These are phyloP conservation scores for Strigamia maritima DNA, from an alignment of 2,888 invertebrate genomes.

Conservation along the genomic window DNA sequence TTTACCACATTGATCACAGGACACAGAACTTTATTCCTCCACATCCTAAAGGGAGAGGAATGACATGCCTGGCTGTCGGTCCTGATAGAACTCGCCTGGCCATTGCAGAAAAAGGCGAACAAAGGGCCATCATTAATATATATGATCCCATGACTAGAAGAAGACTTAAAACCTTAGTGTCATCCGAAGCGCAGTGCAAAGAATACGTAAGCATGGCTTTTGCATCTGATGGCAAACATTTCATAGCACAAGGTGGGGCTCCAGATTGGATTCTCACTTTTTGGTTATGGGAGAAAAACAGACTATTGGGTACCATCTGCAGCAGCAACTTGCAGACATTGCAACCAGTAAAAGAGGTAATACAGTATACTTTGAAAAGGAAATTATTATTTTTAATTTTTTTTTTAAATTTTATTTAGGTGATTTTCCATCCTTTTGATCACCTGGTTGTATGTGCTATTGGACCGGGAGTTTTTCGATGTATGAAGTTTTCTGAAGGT, in stretches of 20 bases:
- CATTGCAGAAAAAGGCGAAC: slow-evolving; percentile 25
- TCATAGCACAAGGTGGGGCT: slow-evolving; percentile 74
- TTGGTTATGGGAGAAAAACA: slow-evolving; percentile 78
- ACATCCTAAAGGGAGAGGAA: slow-evolving; percentile 53
- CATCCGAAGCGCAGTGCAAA: slow-evolving; percentile 54
- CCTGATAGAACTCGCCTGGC: slow-evolving; percentile 44
- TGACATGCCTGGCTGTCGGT: slow-evolving; percentile 54
- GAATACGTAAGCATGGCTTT: slow-evolving; percentile 73
- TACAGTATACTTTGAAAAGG: not conserved
- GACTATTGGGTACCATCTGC: slow-evolving; percentile 64
- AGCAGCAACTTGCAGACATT: slow-evolving; percentile 66
- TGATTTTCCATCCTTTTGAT: slow-evolving; percentile 74
- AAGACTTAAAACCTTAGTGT: slow-evolving; percentile 52
- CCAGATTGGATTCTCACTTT: slow-evolving; percentile 78
- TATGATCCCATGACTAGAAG: slow-evolving; percentile 54
- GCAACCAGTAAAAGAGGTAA: slow-evolving; percentile 63
- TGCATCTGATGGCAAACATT: slow-evolving; percentile 74
- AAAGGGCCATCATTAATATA: slow-evolving; percentile 52
- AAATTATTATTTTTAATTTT: not conserved
- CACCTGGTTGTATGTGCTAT: slow-evolving; percentile 68
- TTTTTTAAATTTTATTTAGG: slow-evolving; percentile 56
- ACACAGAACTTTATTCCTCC: slow-evolving; percentile 52
- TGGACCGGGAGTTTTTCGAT: slow-evolving; percentile 65
- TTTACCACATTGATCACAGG: slow-evolving; percentile 55
- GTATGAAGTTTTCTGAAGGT: slow-evolving; percentile 72